Base-by-base conservation (phyloP, 2,797 vertebrate genomes). In the Nothura maculosa region DNA sequence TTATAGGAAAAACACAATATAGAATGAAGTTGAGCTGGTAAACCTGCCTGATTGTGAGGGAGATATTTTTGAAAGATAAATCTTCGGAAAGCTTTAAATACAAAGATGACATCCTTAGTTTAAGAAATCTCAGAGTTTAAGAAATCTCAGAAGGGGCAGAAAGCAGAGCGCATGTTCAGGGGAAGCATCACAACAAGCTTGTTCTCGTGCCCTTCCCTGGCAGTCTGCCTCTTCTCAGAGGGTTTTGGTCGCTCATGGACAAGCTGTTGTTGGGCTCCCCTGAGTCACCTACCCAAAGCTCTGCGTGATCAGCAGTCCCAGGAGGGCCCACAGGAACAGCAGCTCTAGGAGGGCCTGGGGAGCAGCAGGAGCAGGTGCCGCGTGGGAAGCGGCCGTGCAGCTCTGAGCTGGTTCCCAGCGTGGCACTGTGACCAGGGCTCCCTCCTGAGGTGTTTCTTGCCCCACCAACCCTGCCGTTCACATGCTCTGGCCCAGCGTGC, bases 401-500 rank as follows among this genome's bases (percentile, higher is more conserved):
- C 40, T 40, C 40, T 40, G 12, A 40, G 12, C 40, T 14, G 12
- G 40, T 40, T 40, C 40, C 40, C 40, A 40, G 40, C 8, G 43
- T 32, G 67, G 55, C 24, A 66, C 32, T 13, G 8, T 12, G 40
- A 13, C 40, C 28, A 14, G 34, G 10, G 9, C 8, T 45, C 72
- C 34, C n/a, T 89, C 34, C 34, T 28, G 15, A 20, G 61, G 20
- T 38, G 3, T 68, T 66, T 73, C 50, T 25, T 27, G 25, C 54
- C 54, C 55, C 48, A 25, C 48, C 13, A 50, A 25, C 48, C 48
- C 48, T 25, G 48, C 12, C 13, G 12, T 24, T 50, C 48, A 20
- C 0, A 0, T 75, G 40, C 81, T 1, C 0, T 3, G 21, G 36
- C 50, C 78, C 48, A 50, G 48, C 24, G 5, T 62, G 55, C 79